Percentiles rank a stretch among this genome's conserved stretches.
Evolutionary conservation across 92 coral and sea anemone species (phyloP).

Genomic region (Heliopora coerulea): DNA sequence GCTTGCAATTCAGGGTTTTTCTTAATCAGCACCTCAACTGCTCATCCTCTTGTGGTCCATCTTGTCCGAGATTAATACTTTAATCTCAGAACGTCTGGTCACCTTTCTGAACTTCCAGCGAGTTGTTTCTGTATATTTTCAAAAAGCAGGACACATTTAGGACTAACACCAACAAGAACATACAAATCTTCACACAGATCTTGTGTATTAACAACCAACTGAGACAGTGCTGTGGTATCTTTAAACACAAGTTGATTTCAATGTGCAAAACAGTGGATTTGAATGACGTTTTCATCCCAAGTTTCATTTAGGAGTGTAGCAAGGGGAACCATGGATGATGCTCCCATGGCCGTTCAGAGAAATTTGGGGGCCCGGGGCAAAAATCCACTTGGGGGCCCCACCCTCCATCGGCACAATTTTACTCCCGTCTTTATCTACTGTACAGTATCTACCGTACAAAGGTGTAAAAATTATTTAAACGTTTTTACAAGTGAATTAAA

Average conservation of each 20-base stretch:
- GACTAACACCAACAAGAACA: slow-evolving; percentile 41
- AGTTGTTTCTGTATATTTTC: slow-evolving; percentile 37
- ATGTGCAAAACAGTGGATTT: slow-evolving; percentile 35
- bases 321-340: slow-evolving; percentile 13
- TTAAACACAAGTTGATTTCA: slow-evolving; percentile 31
- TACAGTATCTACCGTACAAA: too few relatives aligned
- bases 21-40: slow-evolving; percentile 33
- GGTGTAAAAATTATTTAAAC: too few relatives aligned
- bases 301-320: slow-evolving; percentile 22
- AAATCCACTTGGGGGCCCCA: too few relatives aligned
- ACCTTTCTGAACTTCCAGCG: slow-evolving; percentile 4
- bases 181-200: slow-evolving; percentile 33
- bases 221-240: slow-evolving; percentile 18
- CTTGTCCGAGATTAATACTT: slow-evolving; percentile 18
- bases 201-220: slow-evolving; percentile 30
- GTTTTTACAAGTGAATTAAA: too few relatives aligned
- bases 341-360: too few relatives aligned
- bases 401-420: too few relatives aligned
- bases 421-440: too few relatives aligned
- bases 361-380: too few relatives aligned
- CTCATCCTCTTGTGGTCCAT: slow-evolving; percentile 42
- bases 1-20: slow-evolving; percentile 30
- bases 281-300: slow-evolving; percentile 21
- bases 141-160: slow-evolving; percentile 33
- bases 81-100: not conserved